Percentiles rank a stretch among this genome's conserved stretches.
phyloP scores from a whole-genome alignment of 2,797 vertebrate species.

The Lacerta viridis region DNA sequence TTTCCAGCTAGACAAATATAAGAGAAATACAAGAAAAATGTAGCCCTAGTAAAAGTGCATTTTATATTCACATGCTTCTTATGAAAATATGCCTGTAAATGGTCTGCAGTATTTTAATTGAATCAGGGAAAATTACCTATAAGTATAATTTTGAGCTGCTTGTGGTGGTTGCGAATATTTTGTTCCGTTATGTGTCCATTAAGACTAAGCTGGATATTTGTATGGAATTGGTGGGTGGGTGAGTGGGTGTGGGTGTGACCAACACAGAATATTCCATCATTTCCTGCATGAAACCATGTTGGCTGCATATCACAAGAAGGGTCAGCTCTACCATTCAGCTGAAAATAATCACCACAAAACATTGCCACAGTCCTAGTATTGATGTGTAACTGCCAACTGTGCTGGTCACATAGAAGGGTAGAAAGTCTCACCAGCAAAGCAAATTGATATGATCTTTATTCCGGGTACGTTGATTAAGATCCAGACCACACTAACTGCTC shows the following conservation, averaged over 20 bases:
- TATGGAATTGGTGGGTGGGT: neutral
- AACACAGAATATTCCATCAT: neutral
- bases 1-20: conserved; percentile 26
- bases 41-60: neutral
- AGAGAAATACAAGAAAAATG: neutral
- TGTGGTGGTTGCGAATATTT: neutral
- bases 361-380: neutral
- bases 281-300: neutral
- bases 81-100: neutral
- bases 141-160: conserved; percentile 45
- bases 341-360: neutral
- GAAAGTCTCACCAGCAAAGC: neutral
- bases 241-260: neutral
- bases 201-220: neutral
- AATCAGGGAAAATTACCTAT: neutral
- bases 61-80: neutral
- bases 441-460: neutral
- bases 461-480: neutral
- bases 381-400: neutral
- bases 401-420: neutral
- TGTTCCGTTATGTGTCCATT: neutral
- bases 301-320: neutral
- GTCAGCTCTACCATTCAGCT: neutral
- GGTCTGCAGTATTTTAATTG: neutral
- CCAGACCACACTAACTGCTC: neutral